Evolutionary conservation across 2,888 invertebrate species (phyloP).

Genomic region (Cryptocheilus praepositus): DNA sequence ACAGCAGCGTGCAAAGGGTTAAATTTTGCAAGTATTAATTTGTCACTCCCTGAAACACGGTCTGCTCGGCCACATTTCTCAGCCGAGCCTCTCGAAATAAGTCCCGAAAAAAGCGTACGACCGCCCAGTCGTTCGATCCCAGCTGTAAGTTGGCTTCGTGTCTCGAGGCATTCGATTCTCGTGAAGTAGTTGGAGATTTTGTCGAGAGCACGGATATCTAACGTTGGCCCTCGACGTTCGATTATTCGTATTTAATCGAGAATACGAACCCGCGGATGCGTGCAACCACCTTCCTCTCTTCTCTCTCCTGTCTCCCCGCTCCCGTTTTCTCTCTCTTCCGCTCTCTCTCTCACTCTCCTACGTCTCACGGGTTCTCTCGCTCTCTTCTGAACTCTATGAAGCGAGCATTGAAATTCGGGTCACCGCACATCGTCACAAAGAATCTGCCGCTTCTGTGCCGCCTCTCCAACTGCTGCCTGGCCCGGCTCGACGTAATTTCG

Average conservation of each 20-base stretch:
- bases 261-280: constrained; percentile 11
- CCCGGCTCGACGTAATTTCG: constrained; percentile 45
- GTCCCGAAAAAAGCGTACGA: too few species aligned
- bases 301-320: too few species aligned
- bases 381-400: constrained; percentile 16
- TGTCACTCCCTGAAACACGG: too few species aligned
- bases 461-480: neutral
- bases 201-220: too few species aligned
- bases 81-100: too few species aligned
- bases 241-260: constrained; percentile 33
- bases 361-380: neutral
- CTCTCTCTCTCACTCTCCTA: neutral
- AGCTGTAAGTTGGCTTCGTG: too few species aligned
- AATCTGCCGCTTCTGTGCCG: constrained; percentile 18
- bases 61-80: too few species aligned
- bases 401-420: constrained; percentile 35
- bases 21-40: too few species aligned
- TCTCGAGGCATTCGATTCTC: too few species aligned
- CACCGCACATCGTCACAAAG: constrained; percentile 41
- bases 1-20: too few species aligned
- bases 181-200: too few species aligned
- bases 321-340: neutral
- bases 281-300: constrained; percentile 8
- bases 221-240: constrained; percentile 9
- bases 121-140: too few species aligned